A percentile compares a stretch with the other conserved stretches of the same genome.
Evolutionary conservation across 2,113 vertebrate species (phyloP).

Genomic region (Pachyramphus minor): DNA sequence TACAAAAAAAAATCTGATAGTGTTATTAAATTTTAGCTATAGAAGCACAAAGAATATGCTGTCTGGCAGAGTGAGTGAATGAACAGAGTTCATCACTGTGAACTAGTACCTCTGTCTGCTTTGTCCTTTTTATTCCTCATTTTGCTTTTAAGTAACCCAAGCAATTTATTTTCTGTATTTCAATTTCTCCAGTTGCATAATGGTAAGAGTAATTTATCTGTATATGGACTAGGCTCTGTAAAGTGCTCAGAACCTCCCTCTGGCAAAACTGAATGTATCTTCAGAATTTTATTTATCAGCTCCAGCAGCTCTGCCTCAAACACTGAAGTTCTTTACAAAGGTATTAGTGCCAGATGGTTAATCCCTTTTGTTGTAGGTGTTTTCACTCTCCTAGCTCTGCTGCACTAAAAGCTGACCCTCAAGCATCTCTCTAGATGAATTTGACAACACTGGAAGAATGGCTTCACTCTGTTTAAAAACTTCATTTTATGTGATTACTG

Average conservation of each 20-base stretch:
- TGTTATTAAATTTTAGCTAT: background rate
- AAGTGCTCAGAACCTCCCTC: background rate
- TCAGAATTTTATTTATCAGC: background rate
- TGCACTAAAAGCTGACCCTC: background rate
- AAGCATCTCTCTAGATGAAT: background rate
- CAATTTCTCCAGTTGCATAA: background rate
- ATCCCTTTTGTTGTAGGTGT: slow-evolving; percentile 36
- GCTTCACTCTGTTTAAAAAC: slow-evolving; percentile 1
- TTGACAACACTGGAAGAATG: background rate
- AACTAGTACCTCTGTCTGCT: background rate
- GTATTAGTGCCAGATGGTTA: slow-evolving; percentile 1
- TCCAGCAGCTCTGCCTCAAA: background rate
- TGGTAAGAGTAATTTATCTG: background rate
- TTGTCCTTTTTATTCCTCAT: background rate
- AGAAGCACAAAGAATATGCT: background rate
- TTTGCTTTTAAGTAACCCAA: background rate
- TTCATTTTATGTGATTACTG: slow-evolving; percentile 53
- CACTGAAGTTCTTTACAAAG: background rate
- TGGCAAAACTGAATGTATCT: background rate
- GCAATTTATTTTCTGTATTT: background rate
- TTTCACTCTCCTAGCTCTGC: background rate
- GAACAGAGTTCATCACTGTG: background rate
- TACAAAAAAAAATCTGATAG: background rate
- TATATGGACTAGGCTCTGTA: background rate
- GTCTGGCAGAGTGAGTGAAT: background rate